Conservation (phyloP, 1,140 invertebrate genomes). For the Bombus cullumanus region DNA sequence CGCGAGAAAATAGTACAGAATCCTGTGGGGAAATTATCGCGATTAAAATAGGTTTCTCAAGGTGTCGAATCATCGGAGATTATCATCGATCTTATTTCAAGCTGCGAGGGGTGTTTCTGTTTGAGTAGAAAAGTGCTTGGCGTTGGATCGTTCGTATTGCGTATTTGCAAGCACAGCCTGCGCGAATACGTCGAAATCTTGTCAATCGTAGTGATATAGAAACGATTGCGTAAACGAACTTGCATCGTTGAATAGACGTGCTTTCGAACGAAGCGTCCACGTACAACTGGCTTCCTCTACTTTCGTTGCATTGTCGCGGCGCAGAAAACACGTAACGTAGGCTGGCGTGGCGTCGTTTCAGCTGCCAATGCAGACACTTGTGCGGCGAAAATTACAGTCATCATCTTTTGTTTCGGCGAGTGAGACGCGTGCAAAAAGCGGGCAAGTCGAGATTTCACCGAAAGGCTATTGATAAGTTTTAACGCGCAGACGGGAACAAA, state of each 20-base stretch:
- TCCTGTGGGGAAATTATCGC: too few relatives aligned
- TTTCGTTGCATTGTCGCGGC: background rate
- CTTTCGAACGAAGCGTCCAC: background rate
- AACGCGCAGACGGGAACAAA: conserved; percentile 14
- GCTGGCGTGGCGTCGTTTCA: background rate
- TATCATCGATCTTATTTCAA: too few relatives aligned
- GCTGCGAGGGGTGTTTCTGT: too few relatives aligned
- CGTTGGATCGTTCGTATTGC: too few relatives aligned
- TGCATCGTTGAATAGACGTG: background rate
- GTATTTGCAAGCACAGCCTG: too few relatives aligned
- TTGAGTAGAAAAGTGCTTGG: too few relatives aligned
- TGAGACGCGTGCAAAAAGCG: conserved; percentile 17
- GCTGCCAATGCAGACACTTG: conserved; percentile 14
- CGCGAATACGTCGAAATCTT: background rate
- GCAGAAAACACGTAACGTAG: background rate
- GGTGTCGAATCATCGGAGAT: too few relatives aligned
- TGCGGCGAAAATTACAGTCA: conserved; percentile 44
- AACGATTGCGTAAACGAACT: background rate
- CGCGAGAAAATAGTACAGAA: background rate
- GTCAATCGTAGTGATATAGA: too few relatives aligned
- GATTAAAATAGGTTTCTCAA: too few relatives aligned
- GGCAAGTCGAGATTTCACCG: background rate
- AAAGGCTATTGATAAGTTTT: conserved; percentile 28
- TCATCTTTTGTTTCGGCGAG: conserved; percentile 35
- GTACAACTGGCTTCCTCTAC: background rate